Base-by-base conservation (phyloP, 2,888 invertebrate genomes). In the Agonopterix heracliana region DNA sequence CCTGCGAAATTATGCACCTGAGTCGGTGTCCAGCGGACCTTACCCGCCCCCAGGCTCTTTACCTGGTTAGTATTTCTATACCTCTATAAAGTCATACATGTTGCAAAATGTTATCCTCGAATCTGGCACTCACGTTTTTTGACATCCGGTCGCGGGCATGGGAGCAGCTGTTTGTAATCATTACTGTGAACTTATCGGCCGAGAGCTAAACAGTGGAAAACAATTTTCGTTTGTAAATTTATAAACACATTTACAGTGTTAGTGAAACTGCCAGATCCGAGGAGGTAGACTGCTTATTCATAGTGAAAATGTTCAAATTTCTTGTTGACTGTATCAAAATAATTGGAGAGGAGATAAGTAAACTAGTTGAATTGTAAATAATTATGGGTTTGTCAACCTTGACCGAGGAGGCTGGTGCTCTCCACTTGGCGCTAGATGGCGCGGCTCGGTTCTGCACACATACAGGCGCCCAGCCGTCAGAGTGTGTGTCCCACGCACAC, bases 21-120 rank as follows among this genome's bases (percentile, higher is more conserved):
- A 93, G 76, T 91, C 92, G 44, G 93, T 93, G 58, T 92, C 92
- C 64, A 92, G 93, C 65, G 93, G 92, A 52, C 93, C 94, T 41
- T 95, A 94, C 69, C 93, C 94, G 70, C 93, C 94, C 70, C 92
- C 94, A 91, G 94, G 95, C 92, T 91, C 91, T 72, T 63, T 88
- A 54, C 88, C 88, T 68, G 88, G 88, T 87, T 57, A 83, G 88
- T 90, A 38, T 38, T 38, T 38, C n/a, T n/a, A 26, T 26, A 26
- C 26, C 26, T 17, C 5, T 26, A 26, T 26, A 26, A 26, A 26
- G 7, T 26, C 26, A 26, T 5, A 26, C 5, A 5, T 26, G 7
- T 26, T 26, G 7, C 7, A 26, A 65, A 45, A 53, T 61, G 61
- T 66, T 70, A 57, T 57, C 60, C 63, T 64, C 66, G 54, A 70